Evolutionary conservation across 2,113 vertebrate species (phyloP), one percentile per base, ranked within the genome.

Genomic region (Orycteropus afer): DNA sequence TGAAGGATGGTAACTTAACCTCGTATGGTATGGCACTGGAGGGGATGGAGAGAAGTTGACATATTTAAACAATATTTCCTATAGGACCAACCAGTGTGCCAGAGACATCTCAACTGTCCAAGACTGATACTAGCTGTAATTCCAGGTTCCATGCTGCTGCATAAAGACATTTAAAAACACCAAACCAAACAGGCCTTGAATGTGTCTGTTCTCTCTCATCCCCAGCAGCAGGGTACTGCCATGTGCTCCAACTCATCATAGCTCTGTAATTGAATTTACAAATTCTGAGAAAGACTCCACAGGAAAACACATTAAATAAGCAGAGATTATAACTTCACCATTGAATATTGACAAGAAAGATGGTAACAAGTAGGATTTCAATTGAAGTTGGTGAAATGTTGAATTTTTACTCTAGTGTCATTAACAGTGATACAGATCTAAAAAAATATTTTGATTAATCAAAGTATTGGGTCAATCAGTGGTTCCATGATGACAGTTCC

Each of bases 381-480:
- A 34, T 11, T 79, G 87, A 92, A 95, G 51, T 32, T 63, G 55
- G 45, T 67, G 27, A 93, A 80, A 77, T 69, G 55, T 63, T 88
- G 63, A 69, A 79, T 94, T 93, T 87, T 77, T 47, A 93, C 55
- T 63, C 34, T 14, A 17, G 37, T 78, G 45, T 93, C 77, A 82
- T 94, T 95, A 86, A 13, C 42, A 51, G 23, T 65, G 63, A 13
- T 77, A 22, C 25, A 17, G 49, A 53, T 84, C 53, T 51, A 18
- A 71, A 81, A 86, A 29, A 86, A 90, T 61, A 74, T 95, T 95
- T 96, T 89, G 29, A n/a, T 88, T 97, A 98, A 98, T 97, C 96
- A 97, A 97, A 98, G 97, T 93, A 89, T 20, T 67, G 91, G 90
- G 95, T 96, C 97, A 95, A 96, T 97, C 97, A 98, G 42, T 65